Evolutionary conservation across 2,797 vertebrate genomes (phyloP).

Genomic region (Amblyraja radiata): DNA sequence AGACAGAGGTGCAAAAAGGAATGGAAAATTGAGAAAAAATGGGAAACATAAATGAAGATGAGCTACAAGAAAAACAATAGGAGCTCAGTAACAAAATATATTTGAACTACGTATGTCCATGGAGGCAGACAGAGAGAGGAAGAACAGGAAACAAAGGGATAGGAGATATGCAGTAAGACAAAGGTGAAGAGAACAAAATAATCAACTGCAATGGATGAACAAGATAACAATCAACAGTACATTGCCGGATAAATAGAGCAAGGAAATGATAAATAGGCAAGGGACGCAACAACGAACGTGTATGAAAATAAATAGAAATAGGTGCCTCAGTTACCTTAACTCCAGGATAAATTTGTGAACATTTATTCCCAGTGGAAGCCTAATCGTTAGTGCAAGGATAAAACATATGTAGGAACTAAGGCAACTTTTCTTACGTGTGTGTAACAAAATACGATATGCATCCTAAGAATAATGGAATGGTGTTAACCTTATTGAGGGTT

Average conservation of each 20-base stretch:
- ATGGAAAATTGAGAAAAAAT: neutral
- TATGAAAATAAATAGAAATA: slow-evolving; percentile 21
- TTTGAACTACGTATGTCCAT: neutral
- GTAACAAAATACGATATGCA: neutral
- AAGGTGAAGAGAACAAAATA: neutral
- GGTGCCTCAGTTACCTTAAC: neutral
- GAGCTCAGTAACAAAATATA: neutral
- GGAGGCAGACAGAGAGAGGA: neutral
- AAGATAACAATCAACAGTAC: neutral
- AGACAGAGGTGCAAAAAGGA: neutral
- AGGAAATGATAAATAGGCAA: slow-evolving; percentile 41
- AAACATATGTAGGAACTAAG: neutral
- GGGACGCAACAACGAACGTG: slow-evolving; percentile 37
- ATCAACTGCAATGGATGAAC: neutral
- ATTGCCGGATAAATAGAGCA: slow-evolving; percentile 38
- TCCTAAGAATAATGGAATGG: neutral
- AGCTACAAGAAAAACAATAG: neutral
- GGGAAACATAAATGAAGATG: neutral
- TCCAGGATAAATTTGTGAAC: neutral
- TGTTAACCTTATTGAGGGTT: neutral
- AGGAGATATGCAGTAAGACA: neutral
- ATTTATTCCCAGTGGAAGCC: neutral
- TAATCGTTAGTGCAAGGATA: neutral
- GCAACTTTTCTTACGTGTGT: neutral
- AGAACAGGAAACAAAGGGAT: neutral